Percentiles rank a stretch among this genome's conserved stretches.
Conservation (phyloP, 1,140 invertebrate species). For the Halictus rubicundus region DNA sequence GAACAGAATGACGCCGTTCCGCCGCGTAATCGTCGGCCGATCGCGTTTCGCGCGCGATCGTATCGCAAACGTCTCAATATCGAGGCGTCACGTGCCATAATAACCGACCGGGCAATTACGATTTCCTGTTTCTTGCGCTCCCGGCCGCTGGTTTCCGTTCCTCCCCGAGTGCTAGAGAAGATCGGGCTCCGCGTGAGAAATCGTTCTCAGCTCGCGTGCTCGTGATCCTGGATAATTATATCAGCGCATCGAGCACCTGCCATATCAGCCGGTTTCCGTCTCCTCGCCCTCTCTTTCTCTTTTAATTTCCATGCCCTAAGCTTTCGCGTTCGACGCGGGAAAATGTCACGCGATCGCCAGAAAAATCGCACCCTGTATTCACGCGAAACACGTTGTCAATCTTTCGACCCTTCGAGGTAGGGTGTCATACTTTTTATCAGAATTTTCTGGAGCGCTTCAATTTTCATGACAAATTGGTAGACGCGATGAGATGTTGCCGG, state of each 20-base stretch:
- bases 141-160: conserved; percentile 14
- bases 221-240: conserved; percentile 29
- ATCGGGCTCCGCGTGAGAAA: conserved; percentile 16
- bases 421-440: too few species aligned
- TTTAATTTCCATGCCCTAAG: too few species aligned
- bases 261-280: conserved; percentile 4
- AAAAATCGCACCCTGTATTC: too few species aligned
- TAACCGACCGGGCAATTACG: conserved; percentile 49
- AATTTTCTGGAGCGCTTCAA: too few species aligned
- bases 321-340: too few species aligned
- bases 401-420: too few species aligned
- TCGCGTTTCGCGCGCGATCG: neutral
- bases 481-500: too few species aligned
- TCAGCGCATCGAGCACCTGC: conserved; percentile 29
- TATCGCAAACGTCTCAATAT: conserved; percentile 36
- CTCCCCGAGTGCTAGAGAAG: neutral
- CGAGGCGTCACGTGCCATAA: conserved; percentile 37
- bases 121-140: conserved; percentile 53
- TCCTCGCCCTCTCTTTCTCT: neutral
- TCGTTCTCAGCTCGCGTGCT: conserved; percentile 15
- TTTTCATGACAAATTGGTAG: too few species aligned
- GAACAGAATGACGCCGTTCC: conserved; percentile 1
- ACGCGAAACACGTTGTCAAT: too few species aligned
- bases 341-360: conserved; percentile 25
- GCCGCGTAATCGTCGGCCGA: conserved; percentile 24